phyloP scores from a whole-genome alignment of 2,888 invertebrate genomes.

The Cremastinae sp. region DNA sequence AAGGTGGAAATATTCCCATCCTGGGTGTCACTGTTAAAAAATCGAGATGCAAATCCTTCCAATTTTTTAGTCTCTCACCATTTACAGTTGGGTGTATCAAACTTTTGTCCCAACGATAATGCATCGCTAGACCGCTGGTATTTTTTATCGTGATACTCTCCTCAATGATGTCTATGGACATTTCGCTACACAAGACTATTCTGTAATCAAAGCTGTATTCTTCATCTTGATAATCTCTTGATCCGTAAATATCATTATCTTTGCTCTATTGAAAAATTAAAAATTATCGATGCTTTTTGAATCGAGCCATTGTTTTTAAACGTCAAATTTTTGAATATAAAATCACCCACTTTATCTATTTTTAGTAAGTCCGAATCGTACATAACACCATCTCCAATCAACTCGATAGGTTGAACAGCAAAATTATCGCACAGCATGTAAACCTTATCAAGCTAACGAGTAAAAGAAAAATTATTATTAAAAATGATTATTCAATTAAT shows the following conservation, averaged over 20 bases:
- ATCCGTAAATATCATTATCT: constrained; percentile 1
- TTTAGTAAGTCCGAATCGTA: constrained; percentile 71
- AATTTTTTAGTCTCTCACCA: constrained; percentile 36
- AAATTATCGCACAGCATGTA: constrained; percentile 80
- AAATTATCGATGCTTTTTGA: constrained; percentile 3
- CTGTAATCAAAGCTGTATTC: constrained; percentile 34
- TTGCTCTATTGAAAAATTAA: constrained; percentile 22
- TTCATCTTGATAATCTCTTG: constrained; percentile 8
- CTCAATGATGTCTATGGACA: constrained; percentile 40
- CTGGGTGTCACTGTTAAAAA: constrained; percentile 70
- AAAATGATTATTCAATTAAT: neutral
- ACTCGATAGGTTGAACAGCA: constrained; percentile 75
- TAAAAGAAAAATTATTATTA: neutral
- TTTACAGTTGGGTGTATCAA: constrained; percentile 19
- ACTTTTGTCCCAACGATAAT: constrained; percentile 72
- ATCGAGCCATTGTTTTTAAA: constrained; percentile 9
- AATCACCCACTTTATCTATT: too few species aligned
- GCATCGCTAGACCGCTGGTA: constrained; percentile 66
- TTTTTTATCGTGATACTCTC: constrained; percentile 62
- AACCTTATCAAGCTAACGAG: constrained; percentile 76
- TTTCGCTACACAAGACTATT: constrained; percentile 44
- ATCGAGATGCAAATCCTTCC: constrained; percentile 65
- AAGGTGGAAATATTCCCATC: constrained; percentile 69
- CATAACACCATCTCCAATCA: constrained; percentile 80
- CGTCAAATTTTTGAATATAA: too few species aligned